Evolutionary conservation across 2,113 vertebrate genomes (phyloP), one percentile per base, ranked within the genome.

Genomic region (Xenus cinereus): DNA sequence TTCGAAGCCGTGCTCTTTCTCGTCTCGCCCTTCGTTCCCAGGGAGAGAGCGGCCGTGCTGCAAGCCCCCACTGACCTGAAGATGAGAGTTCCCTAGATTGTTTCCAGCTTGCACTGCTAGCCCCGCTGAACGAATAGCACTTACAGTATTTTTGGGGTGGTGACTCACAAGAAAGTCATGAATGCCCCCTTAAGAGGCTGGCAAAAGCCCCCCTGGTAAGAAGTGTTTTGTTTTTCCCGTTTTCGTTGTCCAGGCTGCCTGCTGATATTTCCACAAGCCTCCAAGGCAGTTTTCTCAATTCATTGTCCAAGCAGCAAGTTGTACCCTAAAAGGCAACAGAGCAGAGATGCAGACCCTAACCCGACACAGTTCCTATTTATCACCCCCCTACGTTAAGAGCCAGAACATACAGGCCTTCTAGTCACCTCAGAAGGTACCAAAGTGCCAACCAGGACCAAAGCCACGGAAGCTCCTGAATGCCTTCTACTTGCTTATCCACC

Each of bases 51-150:
- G 14, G 43, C 80, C 4, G 2, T 13, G 41, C 87, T 76, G 87
- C 94, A 91, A 88, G 82, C 86, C 93, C 95, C 93, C 72, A 13
- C 92, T 92, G 95, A 98, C 96, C 97, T 97, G 95, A 96, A 97
- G 96, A 97, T 59, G 79, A 96, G 95, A 97, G 96, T 98, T 98
- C 97, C 84, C 97, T 79, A 97, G 95, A 97, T 98, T 97, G 97
- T 97, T 97, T 98, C 97, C 97, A 97, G 92, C 81, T 97, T 97
- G 94, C 95, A 95, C 92, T 17, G 83, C 69, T 82, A 90, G 87
- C 73, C 89, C 88, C 0, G 33, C 82, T 86, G 53, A 88, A 91
- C 5, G 72, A 96, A 94, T 84, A 96, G 95, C 94, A 91, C 83
- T 67, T 12, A 48, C 43, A 94, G 95, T 98, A 98, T 98, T 97